Percentiles rank a stretch among this genome's conserved stretches.
These are phyloP conservation scores for Chymomyza caudatula DNA, from an alignment of 2,888 invertebrate genomes.

Conservation along the genomic window DNA sequence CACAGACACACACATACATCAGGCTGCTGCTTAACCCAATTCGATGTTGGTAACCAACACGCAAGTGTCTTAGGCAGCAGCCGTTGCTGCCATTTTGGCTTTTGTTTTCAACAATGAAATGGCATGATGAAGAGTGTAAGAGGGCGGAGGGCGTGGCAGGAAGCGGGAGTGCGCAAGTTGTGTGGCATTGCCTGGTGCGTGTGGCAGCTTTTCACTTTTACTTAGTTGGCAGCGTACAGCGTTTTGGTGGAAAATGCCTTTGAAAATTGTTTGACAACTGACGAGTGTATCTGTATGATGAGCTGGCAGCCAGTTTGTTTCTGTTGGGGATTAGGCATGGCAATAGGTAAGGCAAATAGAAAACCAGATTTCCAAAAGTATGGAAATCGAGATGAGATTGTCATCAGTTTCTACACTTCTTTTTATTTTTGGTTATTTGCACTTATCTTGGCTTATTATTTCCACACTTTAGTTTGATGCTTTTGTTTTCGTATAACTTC, in stretches of 20 bases:
- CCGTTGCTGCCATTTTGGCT: constrained; percentile 10
- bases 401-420: not conserved
- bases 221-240: constrained; percentile 25
- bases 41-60: constrained; percentile 36
- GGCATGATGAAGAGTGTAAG: not conserved
- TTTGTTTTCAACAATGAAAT: constrained; percentile 38
- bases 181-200: constrained; percentile 29
- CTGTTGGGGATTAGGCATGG: not conserved
- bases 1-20: constrained; percentile 11
- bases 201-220: constrained; percentile 55
- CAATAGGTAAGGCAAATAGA: not conserved
- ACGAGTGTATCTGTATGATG: constrained; percentile 26
- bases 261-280: constrained; percentile 20
- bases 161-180: constrained; percentile 7
- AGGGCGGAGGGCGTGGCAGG: constrained; percentile 5
- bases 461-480: not conserved
- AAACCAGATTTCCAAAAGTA: not conserved
- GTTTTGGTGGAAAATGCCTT: constrained; percentile 47
- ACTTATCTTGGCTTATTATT: not conserved
- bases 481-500: not conserved
- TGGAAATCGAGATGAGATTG: not conserved
- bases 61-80: constrained; percentile 50
- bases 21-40: constrained; percentile 67
- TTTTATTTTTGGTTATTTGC: not conserved
- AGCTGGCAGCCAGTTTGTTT: not conserved